Percentiles rank a stretch among this genome's conserved stretches.
phyloP scores from a whole-genome alignment of 1,140 invertebrate genomes.

The Heliconius congener region DNA sequence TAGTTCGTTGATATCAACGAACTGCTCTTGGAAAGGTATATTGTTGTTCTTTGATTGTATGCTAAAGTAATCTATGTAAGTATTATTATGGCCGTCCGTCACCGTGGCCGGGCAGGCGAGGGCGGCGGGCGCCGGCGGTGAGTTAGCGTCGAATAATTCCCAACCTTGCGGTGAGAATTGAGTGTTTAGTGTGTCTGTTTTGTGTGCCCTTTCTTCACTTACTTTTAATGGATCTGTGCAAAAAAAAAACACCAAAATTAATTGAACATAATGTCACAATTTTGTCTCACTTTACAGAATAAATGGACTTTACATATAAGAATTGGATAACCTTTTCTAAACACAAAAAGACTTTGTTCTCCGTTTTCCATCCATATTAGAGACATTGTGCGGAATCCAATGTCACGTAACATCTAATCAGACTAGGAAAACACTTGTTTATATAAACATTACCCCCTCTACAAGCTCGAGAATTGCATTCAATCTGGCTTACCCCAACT shows the following conservation, averaged over 20 bases:
- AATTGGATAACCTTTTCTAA: too few species aligned
- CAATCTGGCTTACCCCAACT: background rate
- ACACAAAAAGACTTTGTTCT: background rate
- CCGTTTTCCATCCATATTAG: background rate
- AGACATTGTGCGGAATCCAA: background rate
- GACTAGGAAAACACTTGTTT: background rate
- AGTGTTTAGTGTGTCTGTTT: conserved; percentile 71
- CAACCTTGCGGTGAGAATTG: conserved; percentile 71
- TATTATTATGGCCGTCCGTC: conserved; percentile 37
- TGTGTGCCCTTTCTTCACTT: conserved; percentile 66
- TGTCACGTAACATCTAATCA: background rate
- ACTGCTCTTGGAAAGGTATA: conserved; percentile 61
- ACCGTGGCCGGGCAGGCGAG: background rate
- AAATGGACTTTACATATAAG: too few species aligned
- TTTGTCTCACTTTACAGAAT: too few species aligned
- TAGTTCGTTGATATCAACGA: conserved; percentile 62
- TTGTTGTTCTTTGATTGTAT: conserved; percentile 43
- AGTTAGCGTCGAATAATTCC: conserved; percentile 67
- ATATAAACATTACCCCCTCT: conserved; percentile 2
- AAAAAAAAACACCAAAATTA: conserved; percentile 27
- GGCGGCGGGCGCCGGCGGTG: conserved; percentile 41
- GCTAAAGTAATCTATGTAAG: conserved; percentile 48
- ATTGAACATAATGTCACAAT: background rate
- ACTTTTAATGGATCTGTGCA: conserved; percentile 60
- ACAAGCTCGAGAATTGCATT: background rate